Conservation (phyloP, 2,888 invertebrate genomes). For the Nymphalis urticae region DNA sequence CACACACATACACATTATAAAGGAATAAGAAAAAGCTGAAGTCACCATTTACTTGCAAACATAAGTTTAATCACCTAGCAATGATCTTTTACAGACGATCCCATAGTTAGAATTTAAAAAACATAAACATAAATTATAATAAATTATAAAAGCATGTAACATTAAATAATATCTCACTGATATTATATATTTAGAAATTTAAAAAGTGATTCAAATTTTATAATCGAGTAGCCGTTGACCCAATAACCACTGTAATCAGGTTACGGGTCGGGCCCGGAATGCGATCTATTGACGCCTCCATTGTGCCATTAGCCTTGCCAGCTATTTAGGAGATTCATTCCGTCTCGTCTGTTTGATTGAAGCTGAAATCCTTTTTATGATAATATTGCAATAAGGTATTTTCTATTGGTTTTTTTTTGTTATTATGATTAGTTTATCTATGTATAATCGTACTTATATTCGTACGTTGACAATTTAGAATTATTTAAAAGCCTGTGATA, state of each 20-base stretch:
- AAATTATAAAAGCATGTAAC: too few relatives aligned
- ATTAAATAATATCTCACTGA: neutral
- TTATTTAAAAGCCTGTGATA: too few relatives aligned
- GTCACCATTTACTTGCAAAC: too few relatives aligned
- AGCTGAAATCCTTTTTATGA: conserved; percentile 37
- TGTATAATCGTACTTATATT: too few relatives aligned
- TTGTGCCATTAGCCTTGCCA: conserved; percentile 72
- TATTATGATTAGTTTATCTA: too few relatives aligned
- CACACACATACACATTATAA: too few relatives aligned
- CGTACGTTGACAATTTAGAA: too few relatives aligned
- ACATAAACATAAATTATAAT: too few relatives aligned
- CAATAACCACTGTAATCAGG: conserved; percentile 48
- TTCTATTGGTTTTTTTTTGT: neutral
- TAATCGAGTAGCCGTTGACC: conserved; percentile 46
- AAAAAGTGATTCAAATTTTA: conserved; percentile 30
- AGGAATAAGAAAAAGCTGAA: too few relatives aligned
- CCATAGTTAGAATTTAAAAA: too few relatives aligned
- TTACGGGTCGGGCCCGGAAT: conserved; percentile 61
- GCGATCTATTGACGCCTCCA: conserved; percentile 69
- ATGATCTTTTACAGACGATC: too few relatives aligned
- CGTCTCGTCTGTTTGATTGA: conserved; percentile 52
- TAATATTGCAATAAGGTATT: neutral
- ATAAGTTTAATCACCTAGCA: too few relatives aligned
- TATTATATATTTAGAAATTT: conserved; percentile 2
- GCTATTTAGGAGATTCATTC: conserved; percentile 64